Evolutionary conservation across 2,888 invertebrate genomes (phyloP).

Genomic region (Caenorhabditis zanzibari): DNA sequence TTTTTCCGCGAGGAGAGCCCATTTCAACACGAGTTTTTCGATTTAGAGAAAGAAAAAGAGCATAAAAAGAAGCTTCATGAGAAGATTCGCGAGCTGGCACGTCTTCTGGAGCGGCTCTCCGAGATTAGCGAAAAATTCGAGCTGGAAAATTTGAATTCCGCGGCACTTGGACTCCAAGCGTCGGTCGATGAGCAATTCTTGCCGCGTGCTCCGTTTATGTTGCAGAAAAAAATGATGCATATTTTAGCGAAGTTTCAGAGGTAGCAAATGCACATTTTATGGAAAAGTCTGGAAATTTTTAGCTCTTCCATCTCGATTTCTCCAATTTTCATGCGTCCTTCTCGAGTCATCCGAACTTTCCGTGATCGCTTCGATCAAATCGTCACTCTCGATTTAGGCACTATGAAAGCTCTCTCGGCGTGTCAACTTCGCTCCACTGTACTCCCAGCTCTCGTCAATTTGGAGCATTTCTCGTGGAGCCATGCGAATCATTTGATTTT

Average conservation of each 20-base stretch:
- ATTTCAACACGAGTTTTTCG: conserved; percentile 42
- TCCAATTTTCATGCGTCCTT: conserved; percentile 61
- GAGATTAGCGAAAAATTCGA: conserved; percentile 22
- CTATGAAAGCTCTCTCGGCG: conserved; percentile 45
- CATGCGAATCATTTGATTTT: conserved; percentile 48
- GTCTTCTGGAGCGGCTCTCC: conserved; percentile 43
- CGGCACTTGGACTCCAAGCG: conserved; percentile 48
- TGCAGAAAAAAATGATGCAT: conserved; percentile 66
- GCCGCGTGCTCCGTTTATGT: conserved; percentile 61
- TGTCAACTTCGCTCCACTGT: conserved; percentile 46
- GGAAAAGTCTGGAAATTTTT: conserved; percentile 19
- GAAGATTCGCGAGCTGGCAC: conserved; percentile 41
- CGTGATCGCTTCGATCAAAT: conserved; percentile 51
- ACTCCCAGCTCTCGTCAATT: conserved; percentile 56
- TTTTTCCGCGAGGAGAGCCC: conserved; percentile 48
- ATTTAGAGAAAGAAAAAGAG: conserved; percentile 15
- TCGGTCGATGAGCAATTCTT: conserved; percentile 41
- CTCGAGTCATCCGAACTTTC: conserved; percentile 65
- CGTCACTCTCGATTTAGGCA: conserved; percentile 59
- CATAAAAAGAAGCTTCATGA: conserved; percentile 40
- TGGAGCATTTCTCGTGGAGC: conserved; percentile 64
- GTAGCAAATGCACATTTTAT: conserved; percentile 22
- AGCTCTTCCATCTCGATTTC: conserved; percentile 24
- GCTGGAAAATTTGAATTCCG: conserved; percentile 49
- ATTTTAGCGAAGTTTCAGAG: conserved; percentile 55